Base-by-base conservation (phyloP, 2,888 invertebrate genomes). In the Gisinianus flammeolus region DNA sequence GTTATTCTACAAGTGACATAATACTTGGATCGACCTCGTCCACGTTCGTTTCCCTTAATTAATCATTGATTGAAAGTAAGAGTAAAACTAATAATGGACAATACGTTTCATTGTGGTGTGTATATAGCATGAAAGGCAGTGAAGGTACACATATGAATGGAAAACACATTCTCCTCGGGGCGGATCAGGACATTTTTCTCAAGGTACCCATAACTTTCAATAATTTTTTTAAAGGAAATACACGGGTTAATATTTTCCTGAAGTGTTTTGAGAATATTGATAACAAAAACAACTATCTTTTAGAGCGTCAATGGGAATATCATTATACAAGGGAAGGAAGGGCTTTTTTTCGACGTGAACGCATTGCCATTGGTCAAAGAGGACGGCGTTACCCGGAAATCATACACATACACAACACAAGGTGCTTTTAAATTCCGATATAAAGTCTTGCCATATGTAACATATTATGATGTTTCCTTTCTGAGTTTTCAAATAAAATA, bases 151-250 rank as follows among this genome's bases (percentile, higher is more conserved):
- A 81, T 56, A 84, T 87, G 77, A 82, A 85, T 33, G 86, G 93
- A 12, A 91, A 91, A 80, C 90, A 91, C 82, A 89, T 95, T 22
- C 88, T 91, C 77, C 91, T 93, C 90, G 90, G 90, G 33, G 94
- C 94, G 0, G 94, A 94, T 86, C 92, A 93, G 85, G 93, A 94
- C 84, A 91, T 96, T 52, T 89, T 90, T 81, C 87, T 96, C 0
- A 93, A 92, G 77, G 84, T 84, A 79, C 24, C 8, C 6, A 44
- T 44, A 44, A 44, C 16, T 44, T 44, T 44, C 10, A 16, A 44
- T 44, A 12, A 8, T 8, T 44, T 44, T 44, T 44, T 44, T 44
- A 56, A 4, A n/a, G 16, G 22, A 56, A 4, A n/a, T 5, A 22
- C 16, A n/a, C 5, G 22, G n/a, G 5, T 12, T 5, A 56, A n/a